Base-by-base conservation (phyloP, 2,797 vertebrate genomes). In the Pachyuromys duprasi region DNA sequence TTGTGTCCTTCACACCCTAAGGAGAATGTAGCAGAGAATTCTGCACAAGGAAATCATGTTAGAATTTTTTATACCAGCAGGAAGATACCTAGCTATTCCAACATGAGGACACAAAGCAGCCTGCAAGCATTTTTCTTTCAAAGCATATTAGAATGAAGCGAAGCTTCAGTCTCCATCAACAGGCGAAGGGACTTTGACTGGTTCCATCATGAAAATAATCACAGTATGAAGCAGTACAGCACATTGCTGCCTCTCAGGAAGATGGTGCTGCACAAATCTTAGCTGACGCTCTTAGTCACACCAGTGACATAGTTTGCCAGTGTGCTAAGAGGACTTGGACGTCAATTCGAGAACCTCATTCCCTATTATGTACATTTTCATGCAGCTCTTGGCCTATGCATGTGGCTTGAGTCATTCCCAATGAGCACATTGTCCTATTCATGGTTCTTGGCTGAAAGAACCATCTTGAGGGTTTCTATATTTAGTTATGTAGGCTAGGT, bases 351-450 rank as follows among this genome's bases (percentile, higher is more conserved):
- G 62, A 89, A 80, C 79, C 53, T 88, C 55, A 75, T 42, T 86
- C 26, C 69, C 92, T 94, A 74, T 80, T 90, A 69, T 95, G 94
- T 97, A 74, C 76, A 28, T 80, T 79, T 86, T 9, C 76, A 7
- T 24, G 20, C 31, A 45, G 63, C 70, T 72, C 79, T 87, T 67
- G 8, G 45, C 84, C 14, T 90, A 14, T 91, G 86, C 62, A 49
- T 89, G 17, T 62, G 22, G 9, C 63, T 69, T 97, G 93, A 97
- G 87, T 96, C 93, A 93, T 88, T 90, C 36, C 72, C 49, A 45
- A 0, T 82, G 65, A 90, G 18, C 74, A 74, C 74, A 72, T 90
- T 74, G 65, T 39, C 33, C 36, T 90, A 74, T 42, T 93, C 80
- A 55, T 96, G 28, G 33, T 72, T 74, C 33, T 95, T 80, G 72